These are phyloP conservation scores for Vidua macroura DNA, from an alignment of 2,113 vertebrate genomes.

Conservation along the genomic window DNA sequence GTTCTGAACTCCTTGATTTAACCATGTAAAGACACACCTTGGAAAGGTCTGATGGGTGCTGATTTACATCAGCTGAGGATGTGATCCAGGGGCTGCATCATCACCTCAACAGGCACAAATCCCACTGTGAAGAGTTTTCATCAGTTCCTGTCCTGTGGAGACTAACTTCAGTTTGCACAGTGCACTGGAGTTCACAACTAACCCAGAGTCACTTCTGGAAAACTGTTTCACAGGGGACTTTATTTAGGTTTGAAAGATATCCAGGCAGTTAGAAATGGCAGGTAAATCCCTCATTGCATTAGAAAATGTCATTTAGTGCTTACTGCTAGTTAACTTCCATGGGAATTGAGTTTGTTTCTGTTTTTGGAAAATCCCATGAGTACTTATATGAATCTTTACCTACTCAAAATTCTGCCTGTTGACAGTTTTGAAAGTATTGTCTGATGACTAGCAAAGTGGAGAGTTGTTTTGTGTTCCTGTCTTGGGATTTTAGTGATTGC, in stretches of 20 bases:
- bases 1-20: neutral
- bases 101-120: neutral
- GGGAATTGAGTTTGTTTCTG: neutral
- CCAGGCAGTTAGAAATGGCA: neutral
- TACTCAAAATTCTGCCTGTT: neutral
- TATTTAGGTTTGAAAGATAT: neutral
- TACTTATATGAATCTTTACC: neutral
- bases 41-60: neutral
- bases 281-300: neutral
- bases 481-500: neutral
- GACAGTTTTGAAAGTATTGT: neutral
- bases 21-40: neutral
- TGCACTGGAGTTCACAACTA: neutral
- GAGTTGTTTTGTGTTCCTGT: neutral
- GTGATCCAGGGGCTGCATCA: fast-evolving
- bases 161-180: neutral
- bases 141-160: neutral
- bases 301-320: neutral
- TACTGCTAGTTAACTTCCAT: neutral
- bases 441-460: neutral
- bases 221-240: neutral
- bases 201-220: neutral
- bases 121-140: neutral
- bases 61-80: neutral
- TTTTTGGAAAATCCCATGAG: neutral